Conservation (phyloP, 2,797 vertebrate genomes). For the Poecile montanus region DNA sequence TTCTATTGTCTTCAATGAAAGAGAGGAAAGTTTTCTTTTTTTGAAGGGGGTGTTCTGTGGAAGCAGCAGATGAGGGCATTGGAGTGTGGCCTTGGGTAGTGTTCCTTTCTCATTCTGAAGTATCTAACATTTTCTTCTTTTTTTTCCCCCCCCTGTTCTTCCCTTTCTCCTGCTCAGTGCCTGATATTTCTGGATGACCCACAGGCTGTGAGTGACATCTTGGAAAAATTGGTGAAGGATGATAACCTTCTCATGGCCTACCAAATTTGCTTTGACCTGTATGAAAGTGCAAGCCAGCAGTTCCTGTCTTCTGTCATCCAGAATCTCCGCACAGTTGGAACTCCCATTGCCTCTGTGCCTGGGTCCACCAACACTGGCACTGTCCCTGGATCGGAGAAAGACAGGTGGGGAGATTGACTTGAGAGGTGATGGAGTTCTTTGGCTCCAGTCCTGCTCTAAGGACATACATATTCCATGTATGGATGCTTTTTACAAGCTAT, state of each 20-base stretch:
- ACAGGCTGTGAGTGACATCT: slow-evolving; percentile 96
- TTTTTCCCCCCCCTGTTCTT: not conserved
- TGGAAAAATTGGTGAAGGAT: slow-evolving; percentile 97
- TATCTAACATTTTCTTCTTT: not conserved
- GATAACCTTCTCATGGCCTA: slow-evolving; percentile 99
- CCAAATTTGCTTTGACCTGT: slow-evolving; percentile 98
- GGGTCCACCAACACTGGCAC: slow-evolving; percentile 98
- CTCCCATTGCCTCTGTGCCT: slow-evolving; percentile 92
- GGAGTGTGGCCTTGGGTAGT: not conserved
- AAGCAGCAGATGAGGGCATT: not conserved
- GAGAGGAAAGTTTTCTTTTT: not conserved
- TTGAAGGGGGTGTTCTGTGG: not conserved
- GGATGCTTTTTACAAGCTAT: not conserved
- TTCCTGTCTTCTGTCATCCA: slow-evolving; percentile 98
- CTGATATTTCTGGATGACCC: slow-evolving; percentile 98
- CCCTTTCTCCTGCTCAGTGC: slow-evolving; percentile 79
- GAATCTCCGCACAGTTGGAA: slow-evolving; percentile 93
- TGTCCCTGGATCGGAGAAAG: slow-evolving; percentile 87
- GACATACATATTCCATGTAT: not conserved
- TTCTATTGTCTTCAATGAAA: not conserved
- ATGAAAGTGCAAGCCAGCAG: slow-evolving; percentile 98
- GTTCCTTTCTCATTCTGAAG: not conserved
- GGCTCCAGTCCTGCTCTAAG: not conserved
- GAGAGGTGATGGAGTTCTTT: not conserved
- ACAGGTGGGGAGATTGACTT: slow-evolving; percentile 78